Percentiles rank a stretch among this genome's conserved stretches.
phyloP scores from a whole-genome alignment of 2,888 invertebrate species.

The Drosophila algonquin region DNA sequence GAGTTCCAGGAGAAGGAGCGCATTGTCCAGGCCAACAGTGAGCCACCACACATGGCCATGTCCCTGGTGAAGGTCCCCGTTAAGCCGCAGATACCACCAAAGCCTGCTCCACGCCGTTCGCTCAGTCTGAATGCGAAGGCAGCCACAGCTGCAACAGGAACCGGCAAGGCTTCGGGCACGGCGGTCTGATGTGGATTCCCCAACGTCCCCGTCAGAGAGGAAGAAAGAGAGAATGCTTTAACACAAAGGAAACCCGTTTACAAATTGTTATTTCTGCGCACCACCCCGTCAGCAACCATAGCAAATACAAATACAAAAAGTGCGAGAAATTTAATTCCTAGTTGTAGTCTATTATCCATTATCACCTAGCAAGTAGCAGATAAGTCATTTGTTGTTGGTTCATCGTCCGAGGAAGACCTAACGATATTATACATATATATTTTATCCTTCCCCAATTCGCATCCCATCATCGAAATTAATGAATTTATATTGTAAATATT shows the following conservation, averaged over 20 bases:
- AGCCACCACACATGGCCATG: conserved; percentile 9
- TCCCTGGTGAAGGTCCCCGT: conserved; percentile 40
- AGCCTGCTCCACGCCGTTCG: conserved; percentile 77
- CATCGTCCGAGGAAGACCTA: conserved; percentile 64
- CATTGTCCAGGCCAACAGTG: conserved; percentile 12
- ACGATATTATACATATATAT: conserved; percentile 53
- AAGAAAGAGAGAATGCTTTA: conserved; percentile 55
- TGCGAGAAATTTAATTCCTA: conserved; percentile 65
- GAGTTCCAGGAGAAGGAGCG: conserved; percentile 87
- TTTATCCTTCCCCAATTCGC: conserved; percentile 1
- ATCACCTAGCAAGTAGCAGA: conserved; percentile 47
- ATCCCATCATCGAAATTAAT: conserved; percentile 24
- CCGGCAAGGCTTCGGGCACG: conserved; percentile 36
- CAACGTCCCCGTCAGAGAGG: conserved; percentile 18
- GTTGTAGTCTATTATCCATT: conserved; percentile 42
- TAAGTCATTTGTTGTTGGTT: conserved; percentile 71
- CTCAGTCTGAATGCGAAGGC: conserved; percentile 45
- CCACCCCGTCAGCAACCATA: conserved; percentile 43
- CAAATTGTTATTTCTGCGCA: conserved; percentile 72
- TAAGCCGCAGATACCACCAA: conserved; percentile 73
- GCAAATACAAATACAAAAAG: conserved; percentile 46
- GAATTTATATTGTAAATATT: conserved; percentile 66
- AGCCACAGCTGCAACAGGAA: conserved; percentile 3
- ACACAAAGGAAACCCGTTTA: conserved; percentile 30
- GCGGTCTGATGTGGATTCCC: conserved; percentile 54